phyloP scores from a whole-genome alignment of 1,140 invertebrate genomes.

The Nebria ingens region DNA sequence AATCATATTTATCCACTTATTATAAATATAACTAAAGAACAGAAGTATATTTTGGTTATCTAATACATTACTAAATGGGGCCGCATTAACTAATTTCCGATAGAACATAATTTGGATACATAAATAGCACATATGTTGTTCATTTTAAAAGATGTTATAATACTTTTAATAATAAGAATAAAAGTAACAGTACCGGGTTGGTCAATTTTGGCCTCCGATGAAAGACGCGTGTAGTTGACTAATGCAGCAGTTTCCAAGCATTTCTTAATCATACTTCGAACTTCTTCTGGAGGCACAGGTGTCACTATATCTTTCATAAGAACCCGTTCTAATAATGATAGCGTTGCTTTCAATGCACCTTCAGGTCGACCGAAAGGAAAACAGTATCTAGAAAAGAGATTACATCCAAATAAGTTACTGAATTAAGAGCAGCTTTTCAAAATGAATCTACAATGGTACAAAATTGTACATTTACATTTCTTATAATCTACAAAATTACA shows the following conservation, averaged over 20 bases:
- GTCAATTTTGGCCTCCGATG: constrained; percentile 96
- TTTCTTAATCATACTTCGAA: constrained; percentile 89
- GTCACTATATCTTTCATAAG: constrained; percentile 98
- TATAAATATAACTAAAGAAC: too few relatives aligned
- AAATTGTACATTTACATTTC: neutral
- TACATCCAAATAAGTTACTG: constrained; percentile 11
- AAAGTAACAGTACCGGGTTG: constrained; percentile 62
- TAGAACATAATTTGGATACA: too few relatives aligned
- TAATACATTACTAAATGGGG: too few relatives aligned
- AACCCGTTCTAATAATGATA: constrained; percentile 92
- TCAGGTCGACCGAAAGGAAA: constrained; percentile 98
- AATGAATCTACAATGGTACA: constrained; percentile 3
- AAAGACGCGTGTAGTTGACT: constrained; percentile 93
- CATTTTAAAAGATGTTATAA: too few relatives aligned
- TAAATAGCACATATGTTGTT: too few relatives aligned
- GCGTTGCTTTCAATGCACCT: constrained; percentile 90
- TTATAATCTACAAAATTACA: too few relatives aligned
- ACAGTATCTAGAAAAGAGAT: constrained; percentile 81
- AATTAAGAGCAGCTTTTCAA: neutral
- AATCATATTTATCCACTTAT: too few relatives aligned
- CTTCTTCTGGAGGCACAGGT: constrained; percentile 94
- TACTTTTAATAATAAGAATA: too few relatives aligned
- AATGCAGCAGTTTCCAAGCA: constrained; percentile 96
- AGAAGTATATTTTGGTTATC: too few relatives aligned
- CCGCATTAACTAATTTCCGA: too few relatives aligned